Evolutionary conservation across 1,140 invertebrate genomes (phyloP).

Genomic region (Sycophila sp.): DNA sequence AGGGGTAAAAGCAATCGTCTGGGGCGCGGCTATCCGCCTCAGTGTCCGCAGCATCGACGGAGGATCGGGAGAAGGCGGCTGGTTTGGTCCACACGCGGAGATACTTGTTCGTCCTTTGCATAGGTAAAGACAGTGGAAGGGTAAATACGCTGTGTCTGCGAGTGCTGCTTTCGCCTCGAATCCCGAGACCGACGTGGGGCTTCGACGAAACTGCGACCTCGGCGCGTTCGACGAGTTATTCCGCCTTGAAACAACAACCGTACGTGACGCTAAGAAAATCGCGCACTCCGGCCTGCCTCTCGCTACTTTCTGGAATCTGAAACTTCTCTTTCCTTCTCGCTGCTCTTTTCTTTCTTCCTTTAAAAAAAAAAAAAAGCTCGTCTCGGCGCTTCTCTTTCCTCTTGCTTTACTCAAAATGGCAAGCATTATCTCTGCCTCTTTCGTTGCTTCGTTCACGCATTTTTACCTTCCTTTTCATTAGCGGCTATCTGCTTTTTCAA

Average conservation of each 20-base stretch:
- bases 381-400: neutral
- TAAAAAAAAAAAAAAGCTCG: no score
- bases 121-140: constrained; percentile 44
- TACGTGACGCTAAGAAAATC: constrained; percentile 48
- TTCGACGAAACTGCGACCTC: constrained; percentile 39
- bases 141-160: neutral
- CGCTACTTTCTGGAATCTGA: no score
- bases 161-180: neutral
- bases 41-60: neutral
- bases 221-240: constrained; percentile 42
- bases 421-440: neutral
- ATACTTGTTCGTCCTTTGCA: constrained; percentile 37
- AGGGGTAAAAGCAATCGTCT: neutral
- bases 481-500: no score
- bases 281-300: constrained; percentile 28
- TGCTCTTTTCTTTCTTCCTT: neutral
- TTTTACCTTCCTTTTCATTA: neutral
- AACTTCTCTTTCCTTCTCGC: no score
- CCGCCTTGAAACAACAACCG: constrained; percentile 50
- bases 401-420: neutral
- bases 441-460: neutral
- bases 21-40: neutral
- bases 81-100: constrained; percentile 3
- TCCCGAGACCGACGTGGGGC: constrained; percentile 1
- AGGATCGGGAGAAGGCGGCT: no score